These are phyloP conservation scores for Hydractinia echinata DNA, from an alignment of 30 jellyfish, hydroid and myxozoan species.

Conservation along the genomic window DNA sequence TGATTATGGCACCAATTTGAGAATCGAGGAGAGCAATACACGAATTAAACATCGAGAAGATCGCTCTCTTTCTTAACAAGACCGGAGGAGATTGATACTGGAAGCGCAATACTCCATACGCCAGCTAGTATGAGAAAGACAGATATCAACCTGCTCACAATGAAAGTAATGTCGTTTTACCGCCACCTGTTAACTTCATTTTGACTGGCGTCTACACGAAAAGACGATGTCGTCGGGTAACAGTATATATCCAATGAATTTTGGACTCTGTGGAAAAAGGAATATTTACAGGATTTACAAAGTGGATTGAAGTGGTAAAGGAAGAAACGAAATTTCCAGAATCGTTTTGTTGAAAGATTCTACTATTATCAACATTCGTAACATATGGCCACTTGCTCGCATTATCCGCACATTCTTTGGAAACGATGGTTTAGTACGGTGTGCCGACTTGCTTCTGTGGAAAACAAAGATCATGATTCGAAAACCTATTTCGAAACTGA, in stretches of 20 bases:
- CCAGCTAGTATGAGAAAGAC: neutral
- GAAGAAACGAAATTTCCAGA: no score
- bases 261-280: slow-evolving; percentile 30
- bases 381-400: no score
- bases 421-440: no score
- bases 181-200: slow-evolving; percentile 32
- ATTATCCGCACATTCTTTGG: no score
- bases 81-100: neutral
- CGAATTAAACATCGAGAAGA: neutral
- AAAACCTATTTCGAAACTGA: no score
- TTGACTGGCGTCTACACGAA: neutral
- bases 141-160: slow-evolving; percentile 1
- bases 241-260: slow-evolving; percentile 25
- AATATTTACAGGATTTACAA: slow-evolving; percentile 24
- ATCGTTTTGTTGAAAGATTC: no score
- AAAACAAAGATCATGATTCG: no score
- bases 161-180: slow-evolving; percentile 20
- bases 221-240: neutral
- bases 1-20: no score
- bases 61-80: neutral
- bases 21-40: neutral
- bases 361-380: no score
- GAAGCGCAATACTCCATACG: neutral
- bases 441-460: no score
- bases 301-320: slow-evolving; percentile 15